Conservation (phyloP, 2,113 vertebrate genomes). For the Saccopteryx bilineata region DNA sequence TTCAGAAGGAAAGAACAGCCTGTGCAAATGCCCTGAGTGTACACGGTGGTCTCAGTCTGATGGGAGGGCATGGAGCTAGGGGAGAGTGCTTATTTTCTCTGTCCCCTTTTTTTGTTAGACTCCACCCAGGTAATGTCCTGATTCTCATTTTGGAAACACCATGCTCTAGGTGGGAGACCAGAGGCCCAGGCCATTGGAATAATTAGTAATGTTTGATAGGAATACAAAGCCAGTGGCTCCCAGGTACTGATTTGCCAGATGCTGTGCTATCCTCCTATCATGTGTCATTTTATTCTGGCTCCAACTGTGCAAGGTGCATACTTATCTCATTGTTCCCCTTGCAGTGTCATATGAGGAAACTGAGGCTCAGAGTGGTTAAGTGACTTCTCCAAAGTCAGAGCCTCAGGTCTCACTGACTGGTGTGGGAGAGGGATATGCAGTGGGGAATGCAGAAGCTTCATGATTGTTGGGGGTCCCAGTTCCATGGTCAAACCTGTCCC, state of each 20-base stretch:
- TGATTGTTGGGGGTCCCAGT: not conserved
- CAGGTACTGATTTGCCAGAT: not conserved
- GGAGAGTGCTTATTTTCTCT: not conserved
- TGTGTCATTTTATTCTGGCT: not conserved
- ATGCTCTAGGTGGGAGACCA: not conserved
- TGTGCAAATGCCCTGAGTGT: not conserved
- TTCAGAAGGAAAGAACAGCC: not conserved
- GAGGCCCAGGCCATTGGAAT: not conserved
- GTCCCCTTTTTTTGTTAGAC: not conserved
- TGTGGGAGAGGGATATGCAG: not conserved
- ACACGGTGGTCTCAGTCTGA: fast-evolving
- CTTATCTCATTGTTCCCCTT: not conserved
- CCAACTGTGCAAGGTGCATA: fast-evolving
- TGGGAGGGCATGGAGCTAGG: fast-evolving
- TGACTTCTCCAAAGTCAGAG: not conserved
- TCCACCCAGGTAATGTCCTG: not conserved
- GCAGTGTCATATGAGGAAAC: not conserved
- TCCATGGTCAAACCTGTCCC: not conserved
- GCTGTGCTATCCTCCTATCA: not conserved
- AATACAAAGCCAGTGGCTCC: not conserved
- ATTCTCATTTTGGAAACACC: not conserved
- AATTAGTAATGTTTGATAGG: not conserved
- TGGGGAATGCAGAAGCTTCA: not conserved
- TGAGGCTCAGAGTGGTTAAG: not conserved
- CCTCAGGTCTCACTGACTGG: not conserved